Conservation (phyloP, 2,888 invertebrate species). For the Drosophila borborema region DNA sequence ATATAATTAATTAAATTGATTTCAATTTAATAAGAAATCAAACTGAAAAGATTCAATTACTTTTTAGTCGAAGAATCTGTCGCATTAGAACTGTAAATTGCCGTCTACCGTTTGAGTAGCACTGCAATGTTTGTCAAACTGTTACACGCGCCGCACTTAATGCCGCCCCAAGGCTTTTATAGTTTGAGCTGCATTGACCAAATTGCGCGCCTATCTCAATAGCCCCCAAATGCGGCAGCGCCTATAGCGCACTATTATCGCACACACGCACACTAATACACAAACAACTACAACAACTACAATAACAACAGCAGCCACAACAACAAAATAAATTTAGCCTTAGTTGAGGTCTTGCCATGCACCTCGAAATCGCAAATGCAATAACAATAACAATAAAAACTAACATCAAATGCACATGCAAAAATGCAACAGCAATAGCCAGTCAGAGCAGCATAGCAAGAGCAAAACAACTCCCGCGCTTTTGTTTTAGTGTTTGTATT, state of each 20-base stretch:
- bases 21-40: neutral
- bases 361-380: constrained; percentile 75
- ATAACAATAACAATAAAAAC: constrained; percentile 61
- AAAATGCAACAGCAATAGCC: constrained; percentile 55
- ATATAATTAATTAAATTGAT: constrained; percentile 1
- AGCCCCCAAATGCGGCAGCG: constrained; percentile 76
- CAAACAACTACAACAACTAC: constrained; percentile 23
- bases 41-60: neutral
- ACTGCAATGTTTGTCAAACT: constrained; percentile 39
- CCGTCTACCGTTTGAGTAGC: constrained; percentile 37
- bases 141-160: constrained; percentile 70
- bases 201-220: constrained; percentile 74
- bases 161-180: constrained; percentile 64
- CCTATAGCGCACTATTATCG: constrained; percentile 50
- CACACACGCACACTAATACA: constrained; percentile 36
- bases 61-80: neutral
- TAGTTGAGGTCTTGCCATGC: constrained; percentile 79
- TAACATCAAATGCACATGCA: constrained; percentile 62
- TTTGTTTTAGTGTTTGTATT: constrained; percentile 52
- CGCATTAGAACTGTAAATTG: constrained; percentile 38
- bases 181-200: constrained; percentile 62
- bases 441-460: constrained; percentile 36
- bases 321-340: constrained; percentile 67
- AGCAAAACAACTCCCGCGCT: constrained; percentile 74
- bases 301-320: constrained; percentile 17